Evolutionary conservation across 2,113 vertebrate species (phyloP).

Genomic region (Asarcornis scutulata): DNA sequence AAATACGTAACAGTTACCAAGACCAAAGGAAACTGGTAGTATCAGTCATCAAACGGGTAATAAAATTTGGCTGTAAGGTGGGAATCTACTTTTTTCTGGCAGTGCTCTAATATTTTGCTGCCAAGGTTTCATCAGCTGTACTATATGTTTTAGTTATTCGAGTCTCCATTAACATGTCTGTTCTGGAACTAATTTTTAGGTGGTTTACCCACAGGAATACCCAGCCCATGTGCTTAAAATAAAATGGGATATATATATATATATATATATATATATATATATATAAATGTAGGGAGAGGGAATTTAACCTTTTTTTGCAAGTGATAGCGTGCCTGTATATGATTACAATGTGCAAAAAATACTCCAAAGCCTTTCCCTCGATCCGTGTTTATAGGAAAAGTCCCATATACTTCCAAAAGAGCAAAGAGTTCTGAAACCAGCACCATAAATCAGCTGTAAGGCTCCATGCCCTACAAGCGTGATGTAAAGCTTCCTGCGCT

Average conservation of each 20-base stretch:
- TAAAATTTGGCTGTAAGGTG: neutral
- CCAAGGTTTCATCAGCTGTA: constrained; percentile 47
- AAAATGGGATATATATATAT: neutral
- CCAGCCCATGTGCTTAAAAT: constrained; percentile 53
- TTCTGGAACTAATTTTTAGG: constrained; percentile 63
- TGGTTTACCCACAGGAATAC: constrained; percentile 60
- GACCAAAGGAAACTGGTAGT: neutral
- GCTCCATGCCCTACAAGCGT: neutral
- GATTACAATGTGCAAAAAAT: constrained; percentile 18
- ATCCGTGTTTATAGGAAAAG: neutral
- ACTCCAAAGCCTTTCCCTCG: neutral
- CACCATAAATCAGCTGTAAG: constrained; percentile 10
- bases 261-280: neutral
- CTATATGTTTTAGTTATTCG: neutral
- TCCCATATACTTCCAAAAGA: neutral
- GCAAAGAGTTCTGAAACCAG: constrained; percentile 3
- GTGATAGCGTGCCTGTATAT: neutral
- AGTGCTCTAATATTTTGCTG: constrained; percentile 1
- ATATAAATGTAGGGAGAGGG: rapidly evolving
- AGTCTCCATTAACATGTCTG: constrained; percentile 38
- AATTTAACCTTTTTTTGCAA: neutral
- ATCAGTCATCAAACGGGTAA: neutral
- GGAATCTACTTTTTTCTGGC: constrained; percentile 17
- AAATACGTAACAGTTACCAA: neutral
- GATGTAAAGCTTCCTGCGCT: neutral